phyloP scores from a whole-genome alignment of 1,140 invertebrate species.

The Diploscapter pachys region DNA sequence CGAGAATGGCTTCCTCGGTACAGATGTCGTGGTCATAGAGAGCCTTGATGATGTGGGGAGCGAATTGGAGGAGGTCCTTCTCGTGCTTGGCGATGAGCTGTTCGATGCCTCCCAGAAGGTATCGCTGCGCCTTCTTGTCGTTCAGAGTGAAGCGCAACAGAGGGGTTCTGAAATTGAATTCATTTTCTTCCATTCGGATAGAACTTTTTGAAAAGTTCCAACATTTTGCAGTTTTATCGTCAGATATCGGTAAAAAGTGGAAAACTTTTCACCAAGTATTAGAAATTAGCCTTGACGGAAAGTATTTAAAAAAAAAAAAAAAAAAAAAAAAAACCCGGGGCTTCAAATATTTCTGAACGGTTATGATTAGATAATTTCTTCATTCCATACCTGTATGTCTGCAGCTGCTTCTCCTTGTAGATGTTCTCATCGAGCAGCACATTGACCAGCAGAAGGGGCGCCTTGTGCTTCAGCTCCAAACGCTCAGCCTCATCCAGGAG shows the following conservation, averaged over 20 bases:
- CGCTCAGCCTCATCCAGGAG: conserved; percentile 81
- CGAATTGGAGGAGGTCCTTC: conserved; percentile 74
- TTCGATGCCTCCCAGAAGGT: conserved; percentile 89
- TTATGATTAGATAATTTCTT: too few relatives aligned
- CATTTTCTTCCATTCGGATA: too few relatives aligned
- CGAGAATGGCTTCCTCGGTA: conserved; percentile 86
- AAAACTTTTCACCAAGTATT: too few relatives aligned
- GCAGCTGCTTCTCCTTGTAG: conserved; percentile 68
- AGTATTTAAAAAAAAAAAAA: too few relatives aligned
- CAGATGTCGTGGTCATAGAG: conserved; percentile 92
- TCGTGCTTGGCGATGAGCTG: conserved; percentile 80
- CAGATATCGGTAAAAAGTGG: too few relatives aligned
- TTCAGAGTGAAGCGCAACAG: conserved; percentile 62
- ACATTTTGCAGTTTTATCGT: too few relatives aligned
- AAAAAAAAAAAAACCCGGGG: too few relatives aligned
- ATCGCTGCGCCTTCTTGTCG: conserved; percentile 74
- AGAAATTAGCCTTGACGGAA: too few relatives aligned
- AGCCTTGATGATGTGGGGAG: conserved; percentile 82
- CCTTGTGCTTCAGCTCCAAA: conserved; percentile 89
- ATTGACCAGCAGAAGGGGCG: conserved; percentile 85
- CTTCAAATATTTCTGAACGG: too few relatives aligned
- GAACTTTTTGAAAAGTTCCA: too few relatives aligned
- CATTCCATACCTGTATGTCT: conserved; percentile 61
- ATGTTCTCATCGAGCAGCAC: conserved; percentile 84
- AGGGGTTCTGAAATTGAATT: conserved; percentile 52